Evolutionary conservation across 1,140 invertebrate genomes (phyloP).

Genomic region (Neodiprion lecontei): DNA sequence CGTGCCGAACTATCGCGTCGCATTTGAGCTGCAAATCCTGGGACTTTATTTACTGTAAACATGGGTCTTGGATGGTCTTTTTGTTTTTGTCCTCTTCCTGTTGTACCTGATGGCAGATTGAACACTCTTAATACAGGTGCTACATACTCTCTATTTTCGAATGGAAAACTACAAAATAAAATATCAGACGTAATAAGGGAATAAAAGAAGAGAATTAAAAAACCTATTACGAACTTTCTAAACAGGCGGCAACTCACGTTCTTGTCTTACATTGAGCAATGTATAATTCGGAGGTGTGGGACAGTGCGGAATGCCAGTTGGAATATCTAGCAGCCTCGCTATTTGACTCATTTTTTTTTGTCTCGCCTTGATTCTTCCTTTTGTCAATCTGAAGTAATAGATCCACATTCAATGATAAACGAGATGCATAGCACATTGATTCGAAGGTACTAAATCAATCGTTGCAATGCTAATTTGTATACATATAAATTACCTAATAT

Average conservation of each 20-base stretch:
- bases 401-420: not conserved
- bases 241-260: slow-evolving; percentile 45
- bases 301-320: slow-evolving; percentile 67
- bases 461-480: not conserved
- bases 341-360: slow-evolving; percentile 97
- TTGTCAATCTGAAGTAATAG: slow-evolving; percentile 69
- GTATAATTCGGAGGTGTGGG: slow-evolving; percentile 63
- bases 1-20: slow-evolving; percentile 60
- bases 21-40: slow-evolving; percentile 73
- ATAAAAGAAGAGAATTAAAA: slow-evolving; percentile 25
- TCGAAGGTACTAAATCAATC: slow-evolving; percentile 14
- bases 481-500: not conserved
- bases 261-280: slow-evolving; percentile 45
- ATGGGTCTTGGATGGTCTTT: slow-evolving; percentile 64
- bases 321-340: slow-evolving; percentile 86
- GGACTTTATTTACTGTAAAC: slow-evolving; percentile 68
- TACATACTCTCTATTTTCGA: slow-evolving; percentile 35
- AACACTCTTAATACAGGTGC: slow-evolving; percentile 48
- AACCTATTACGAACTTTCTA: slow-evolving; percentile 30
- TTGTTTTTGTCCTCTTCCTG: slow-evolving; percentile 62
- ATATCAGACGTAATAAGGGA: slow-evolving; percentile 44
- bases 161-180: too few relatives aligned
- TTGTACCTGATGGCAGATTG: slow-evolving; percentile 40
- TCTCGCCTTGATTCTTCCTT: slow-evolving; percentile 92
- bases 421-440: slow-evolving; percentile 9